These are phyloP conservation scores for Ectemnius continuus DNA, from an alignment of 2,888 invertebrate genomes.

Conservation along the genomic window DNA sequence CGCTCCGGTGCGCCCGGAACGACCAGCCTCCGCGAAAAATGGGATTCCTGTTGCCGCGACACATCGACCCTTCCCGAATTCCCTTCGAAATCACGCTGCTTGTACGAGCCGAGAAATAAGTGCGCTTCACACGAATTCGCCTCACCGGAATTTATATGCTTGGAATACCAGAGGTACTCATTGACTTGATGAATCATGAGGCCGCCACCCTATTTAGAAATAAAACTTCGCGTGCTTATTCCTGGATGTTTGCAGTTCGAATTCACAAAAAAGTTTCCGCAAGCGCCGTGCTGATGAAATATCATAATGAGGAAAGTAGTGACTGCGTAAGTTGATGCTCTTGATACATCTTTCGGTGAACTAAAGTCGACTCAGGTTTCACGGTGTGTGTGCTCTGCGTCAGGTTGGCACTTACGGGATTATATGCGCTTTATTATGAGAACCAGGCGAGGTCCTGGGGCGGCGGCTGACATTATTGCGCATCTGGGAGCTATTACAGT, in stretches of 20 bases:
- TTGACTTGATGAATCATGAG: too few species aligned
- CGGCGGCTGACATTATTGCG: slow-evolving; percentile 29
- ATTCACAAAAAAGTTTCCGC: too few species aligned
- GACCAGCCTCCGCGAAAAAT: slow-evolving; percentile 44
- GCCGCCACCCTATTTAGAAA: too few species aligned
- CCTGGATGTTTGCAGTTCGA: too few species aligned
- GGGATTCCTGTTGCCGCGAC: slow-evolving; percentile 28
- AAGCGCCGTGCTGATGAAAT: not conserved
- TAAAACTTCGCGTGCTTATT: too few species aligned
- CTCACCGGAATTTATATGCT: too few species aligned
- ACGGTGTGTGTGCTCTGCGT: slow-evolving; percentile 2
- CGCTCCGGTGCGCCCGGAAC: slow-evolving; percentile 12
- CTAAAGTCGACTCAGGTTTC: slow-evolving; percentile 28
- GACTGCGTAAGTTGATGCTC: not conserved
- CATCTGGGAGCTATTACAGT: slow-evolving; percentile 36
- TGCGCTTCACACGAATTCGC: too few species aligned
- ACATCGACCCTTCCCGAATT: slow-evolving; percentile 28
- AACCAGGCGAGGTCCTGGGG: slow-evolving; percentile 17
- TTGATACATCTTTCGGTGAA: not conserved
- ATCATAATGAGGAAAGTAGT: not conserved
- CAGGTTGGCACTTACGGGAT: slow-evolving; percentile 24
- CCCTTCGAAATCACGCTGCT: too few species aligned
- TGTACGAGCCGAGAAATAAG: too few species aligned
- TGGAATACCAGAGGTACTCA: too few species aligned
- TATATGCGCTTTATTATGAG: slow-evolving; percentile 34